Evolutionary conservation across 2,113 vertebrate genomes (phyloP).

Genomic region (Psittacula cyanocephala): DNA sequence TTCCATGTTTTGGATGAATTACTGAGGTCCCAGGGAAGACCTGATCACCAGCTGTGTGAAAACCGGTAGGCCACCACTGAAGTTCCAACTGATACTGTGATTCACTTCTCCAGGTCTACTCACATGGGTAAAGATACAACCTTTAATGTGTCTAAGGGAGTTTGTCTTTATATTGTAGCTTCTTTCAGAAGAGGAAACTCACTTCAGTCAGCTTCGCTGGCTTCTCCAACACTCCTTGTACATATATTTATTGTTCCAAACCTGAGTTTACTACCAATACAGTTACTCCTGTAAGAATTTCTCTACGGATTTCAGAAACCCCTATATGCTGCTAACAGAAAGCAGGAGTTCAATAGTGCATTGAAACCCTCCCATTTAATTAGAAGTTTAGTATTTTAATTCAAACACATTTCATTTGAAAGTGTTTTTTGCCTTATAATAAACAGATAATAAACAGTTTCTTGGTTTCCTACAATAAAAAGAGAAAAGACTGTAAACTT

Average conservation of each 20-base stretch:
- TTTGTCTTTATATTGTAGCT: neutral
- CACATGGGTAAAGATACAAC: neutral
- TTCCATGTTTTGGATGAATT: neutral
- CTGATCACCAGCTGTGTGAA: neutral
- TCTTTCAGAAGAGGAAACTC: neutral
- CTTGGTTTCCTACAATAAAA: constrained; percentile 50
- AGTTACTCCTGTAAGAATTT: neutral
- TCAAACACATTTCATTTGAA: constrained; percentile 13
- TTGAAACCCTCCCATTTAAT: neutral
- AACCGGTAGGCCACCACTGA: neutral
- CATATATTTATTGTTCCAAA: neutral
- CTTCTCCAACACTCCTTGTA: neutral
- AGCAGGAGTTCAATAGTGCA: neutral
- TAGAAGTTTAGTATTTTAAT: neutral
- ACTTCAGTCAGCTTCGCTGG: neutral
- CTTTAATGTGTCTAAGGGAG: neutral
- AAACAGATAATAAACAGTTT: constrained; percentile 65
- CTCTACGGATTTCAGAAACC: neutral
- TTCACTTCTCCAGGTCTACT: neutral
- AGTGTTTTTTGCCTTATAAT: constrained; percentile 28
- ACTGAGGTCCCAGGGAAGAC: neutral
- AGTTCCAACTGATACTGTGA: neutral
- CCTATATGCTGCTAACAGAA: neutral
- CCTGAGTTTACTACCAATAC: neutral
- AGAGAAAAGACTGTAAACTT: constrained; percentile 19